Base-by-base conservation (phyloP, 2,797 vertebrate species). In the Xyrichtys novacula region DNA sequence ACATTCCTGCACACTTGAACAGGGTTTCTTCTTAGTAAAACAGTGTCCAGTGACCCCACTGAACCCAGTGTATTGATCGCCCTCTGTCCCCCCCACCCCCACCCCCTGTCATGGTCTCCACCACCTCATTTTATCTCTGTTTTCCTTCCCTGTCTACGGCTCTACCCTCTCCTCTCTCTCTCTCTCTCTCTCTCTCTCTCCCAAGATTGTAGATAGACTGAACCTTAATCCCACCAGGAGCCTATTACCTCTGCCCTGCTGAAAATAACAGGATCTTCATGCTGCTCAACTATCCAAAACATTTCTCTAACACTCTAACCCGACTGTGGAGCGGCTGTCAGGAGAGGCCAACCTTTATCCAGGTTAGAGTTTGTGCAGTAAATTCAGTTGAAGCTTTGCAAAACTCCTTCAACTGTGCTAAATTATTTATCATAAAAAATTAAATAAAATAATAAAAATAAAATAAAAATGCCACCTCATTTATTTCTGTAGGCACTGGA, bases 21-120 rank as follows among this genome's bases (percentile, higher is more conserved):
- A 53, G 49, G 31, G 39, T 32, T 71, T 28, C 55, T 62, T 38
- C 60, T 68, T 59, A 23, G 52, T 22, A 65, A 71, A 70, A 60
- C 43, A 28, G 20, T 55, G 28, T 74, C 56, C 52, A 63, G 29
- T 78, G 32, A 56, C 26, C 23, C 61, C 56, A 65, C 61, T 78
- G 81, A 85, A 75, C 65, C 22, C 43, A 17, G 17, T 36, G 43
- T 64, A 86, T 84, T 56, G 84, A 88, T 86, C 64, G 32, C 63
- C 23, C 64, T 63, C 39, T 5, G 19, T 50, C 43, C 63, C 59
- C 58, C 49, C 63, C 56, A 54, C 43, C 58, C 58, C 40, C 68
- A 54, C 43, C 58, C 58, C 40, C 68, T 49, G 14, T 50, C 46
- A 26, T 29, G 25, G 15, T 47, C 52, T 66, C 60, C 50, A 19